These are phyloP conservation scores for Todiramphus saurophagus DNA, from an alignment of 2,113 vertebrate species.

Conservation along the genomic window DNA sequence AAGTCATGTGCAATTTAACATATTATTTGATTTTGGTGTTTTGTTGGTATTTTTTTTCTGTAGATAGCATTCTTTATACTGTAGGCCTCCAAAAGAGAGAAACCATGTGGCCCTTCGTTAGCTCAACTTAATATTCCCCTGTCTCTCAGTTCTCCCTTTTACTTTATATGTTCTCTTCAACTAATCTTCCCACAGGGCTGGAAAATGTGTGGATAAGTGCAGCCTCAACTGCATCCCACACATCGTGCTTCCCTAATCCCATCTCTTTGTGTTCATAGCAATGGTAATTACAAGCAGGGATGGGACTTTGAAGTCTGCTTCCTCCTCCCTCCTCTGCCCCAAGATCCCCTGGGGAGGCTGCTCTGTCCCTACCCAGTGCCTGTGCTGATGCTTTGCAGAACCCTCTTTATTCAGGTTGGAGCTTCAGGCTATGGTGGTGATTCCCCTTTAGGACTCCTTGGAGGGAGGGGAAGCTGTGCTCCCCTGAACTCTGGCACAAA, in stretches of 20 bases:
- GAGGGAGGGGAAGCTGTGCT: neutral
- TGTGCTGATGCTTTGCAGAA: neutral
- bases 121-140: neutral
- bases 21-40: neutral
- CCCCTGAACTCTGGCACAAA: neutral
- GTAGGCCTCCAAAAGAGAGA: neutral
- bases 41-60: neutral
- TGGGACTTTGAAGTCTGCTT: neutral
- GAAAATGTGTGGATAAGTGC: neutral
- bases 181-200: neutral
- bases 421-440: neutral
- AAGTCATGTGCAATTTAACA: neutral
- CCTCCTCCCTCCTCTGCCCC: neutral
- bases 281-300: neutral
- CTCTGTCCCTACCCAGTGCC: accelerated
- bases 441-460: neutral
- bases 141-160: too few relatives aligned
- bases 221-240: neutral
- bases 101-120: neutral
- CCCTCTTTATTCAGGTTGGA: neutral
- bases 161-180: neutral
- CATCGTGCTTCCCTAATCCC: neutral
- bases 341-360: neutral
- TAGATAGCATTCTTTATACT: neutral
- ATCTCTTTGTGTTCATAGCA: neutral